Base-by-base conservation (phyloP, 2,888 invertebrate species). In the Aphidius colemani region DNA sequence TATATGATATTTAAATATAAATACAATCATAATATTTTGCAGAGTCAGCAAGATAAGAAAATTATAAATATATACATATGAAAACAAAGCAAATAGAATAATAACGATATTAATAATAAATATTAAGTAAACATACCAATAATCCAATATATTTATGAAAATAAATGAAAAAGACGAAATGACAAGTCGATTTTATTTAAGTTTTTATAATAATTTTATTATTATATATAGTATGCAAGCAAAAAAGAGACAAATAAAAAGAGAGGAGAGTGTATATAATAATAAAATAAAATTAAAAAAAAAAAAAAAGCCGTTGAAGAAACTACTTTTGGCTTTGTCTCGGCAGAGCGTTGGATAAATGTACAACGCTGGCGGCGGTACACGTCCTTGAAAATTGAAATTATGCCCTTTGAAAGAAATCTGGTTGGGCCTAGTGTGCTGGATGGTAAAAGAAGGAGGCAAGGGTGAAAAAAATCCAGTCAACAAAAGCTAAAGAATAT, bases 341-440 rank as follows among this genome's bases (percentile, higher is more conserved):
- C 57, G 41, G 30, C 30, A 57, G 61, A 66, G 63, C 62, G 57
- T 56, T 56, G 53, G 60, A 45, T 11, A 7, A 45, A 63, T 46
- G 55, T 41, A 11, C 67, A 69, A 74, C 72, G 72, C 75, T 74
- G 71, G 72, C 75, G 72, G 71, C 72, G 71, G 69, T 66, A 71
- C 74, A 74, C 78, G 81, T 80, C 82, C 82, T 82, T 82, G 81
- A 81, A 81, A 82, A 81, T 79, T 80, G 78, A 82, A 81, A 81
- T 81, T 79, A 80, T 81, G 79, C 80, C 82, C 81, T 82, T 80
- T 79, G 81, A 78, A 77, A 82, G 81, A 81, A 81, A 81, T 81
- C 80, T 78, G 75, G 72, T 75, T 71, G 75, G 69, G 67, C 69
- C 70, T 68, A 64, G 61, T 51, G 59, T 51, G 59, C 69, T 61